These are phyloP conservation scores for Taeniopygia guttata DNA, from an alignment of 2,797 vertebrate species.

Conservation along the genomic window DNA sequence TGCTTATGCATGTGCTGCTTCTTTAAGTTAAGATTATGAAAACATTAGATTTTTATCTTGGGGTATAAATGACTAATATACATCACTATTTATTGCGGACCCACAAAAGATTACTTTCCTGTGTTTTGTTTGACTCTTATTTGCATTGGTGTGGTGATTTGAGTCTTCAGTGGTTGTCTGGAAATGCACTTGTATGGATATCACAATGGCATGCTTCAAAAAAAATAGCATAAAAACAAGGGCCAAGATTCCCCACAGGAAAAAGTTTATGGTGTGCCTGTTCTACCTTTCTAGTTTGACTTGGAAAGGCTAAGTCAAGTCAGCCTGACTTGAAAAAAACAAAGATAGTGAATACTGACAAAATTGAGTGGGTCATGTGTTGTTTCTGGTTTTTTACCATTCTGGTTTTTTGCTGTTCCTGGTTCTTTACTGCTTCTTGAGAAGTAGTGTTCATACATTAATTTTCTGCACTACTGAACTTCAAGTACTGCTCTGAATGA, in stretches of 20 bases:
- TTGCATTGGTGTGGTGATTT: neutral
- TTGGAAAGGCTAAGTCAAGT: neutral
- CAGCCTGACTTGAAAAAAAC: neutral
- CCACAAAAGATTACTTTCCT: neutral
- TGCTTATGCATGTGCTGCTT: neutral
- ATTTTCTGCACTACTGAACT: constrained; percentile 20
- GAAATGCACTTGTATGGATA: neutral
- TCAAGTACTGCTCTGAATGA: neutral
- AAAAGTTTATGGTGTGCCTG: neutral
- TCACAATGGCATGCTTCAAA: neutral
- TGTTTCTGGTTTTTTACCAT: neutral
- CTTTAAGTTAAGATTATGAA: neutral
- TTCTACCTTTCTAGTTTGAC: neutral
- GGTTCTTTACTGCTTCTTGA: neutral
- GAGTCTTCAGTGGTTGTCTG: neutral
- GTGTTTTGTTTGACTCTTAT: neutral
- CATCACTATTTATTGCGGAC: neutral
- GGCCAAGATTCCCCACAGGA: neutral
- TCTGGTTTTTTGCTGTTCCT: neutral
- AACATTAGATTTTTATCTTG: neutral
- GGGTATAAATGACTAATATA: neutral
- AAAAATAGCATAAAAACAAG: neutral
- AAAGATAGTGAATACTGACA: neutral
- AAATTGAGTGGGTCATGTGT: neutral
- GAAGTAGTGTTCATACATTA: neutral